Conservation (phyloP, 2,888 invertebrate genomes). For the Tetropium fuscum region DNA sequence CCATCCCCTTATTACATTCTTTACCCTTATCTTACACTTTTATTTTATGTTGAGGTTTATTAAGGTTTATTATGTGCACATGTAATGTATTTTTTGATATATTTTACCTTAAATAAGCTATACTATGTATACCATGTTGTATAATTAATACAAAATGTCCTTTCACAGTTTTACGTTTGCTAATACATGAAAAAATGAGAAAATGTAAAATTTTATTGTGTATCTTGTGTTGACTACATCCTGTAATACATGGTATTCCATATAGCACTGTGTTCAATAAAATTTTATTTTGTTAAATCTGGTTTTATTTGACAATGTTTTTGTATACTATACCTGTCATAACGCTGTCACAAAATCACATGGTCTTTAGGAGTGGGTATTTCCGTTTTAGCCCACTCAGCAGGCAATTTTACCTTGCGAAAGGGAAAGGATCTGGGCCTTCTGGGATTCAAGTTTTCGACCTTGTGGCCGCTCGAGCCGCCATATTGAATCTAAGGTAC, state of each 20-base stretch:
- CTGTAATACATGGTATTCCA: slow-evolving; percentile 35
- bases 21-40: slow-evolving; percentile 23
- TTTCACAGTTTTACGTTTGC: slow-evolving; percentile 17
- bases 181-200: slow-evolving; percentile 12
- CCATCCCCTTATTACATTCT: slow-evolving; percentile 44
- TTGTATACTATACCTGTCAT: not conserved
- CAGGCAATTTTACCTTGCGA: no score
- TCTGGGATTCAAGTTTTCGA: no score
- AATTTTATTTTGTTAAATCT: slow-evolving; percentile 51
- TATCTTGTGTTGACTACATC: slow-evolving; percentile 30
- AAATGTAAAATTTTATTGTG: slow-evolving; percentile 27
- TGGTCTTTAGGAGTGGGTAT: no score
- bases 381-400: no score
- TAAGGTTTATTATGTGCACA: slow-evolving; percentile 32
- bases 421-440: not conserved
- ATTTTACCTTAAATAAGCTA: slow-evolving; percentile 24
- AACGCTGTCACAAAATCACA: slow-evolving; percentile 28
- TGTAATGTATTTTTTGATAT: slow-evolving; percentile 33
- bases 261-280: slow-evolving; percentile 51
- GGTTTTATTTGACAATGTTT: slow-evolving; percentile 49
- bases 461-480: no score
- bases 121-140: slow-evolving; percentile 32
- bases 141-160: slow-evolving; percentile 8
- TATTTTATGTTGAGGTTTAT: slow-evolving; percentile 15
- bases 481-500: no score